phyloP scores from a whole-genome alignment of 2,888 invertebrate genomes.

The Thyatira batis region DNA sequence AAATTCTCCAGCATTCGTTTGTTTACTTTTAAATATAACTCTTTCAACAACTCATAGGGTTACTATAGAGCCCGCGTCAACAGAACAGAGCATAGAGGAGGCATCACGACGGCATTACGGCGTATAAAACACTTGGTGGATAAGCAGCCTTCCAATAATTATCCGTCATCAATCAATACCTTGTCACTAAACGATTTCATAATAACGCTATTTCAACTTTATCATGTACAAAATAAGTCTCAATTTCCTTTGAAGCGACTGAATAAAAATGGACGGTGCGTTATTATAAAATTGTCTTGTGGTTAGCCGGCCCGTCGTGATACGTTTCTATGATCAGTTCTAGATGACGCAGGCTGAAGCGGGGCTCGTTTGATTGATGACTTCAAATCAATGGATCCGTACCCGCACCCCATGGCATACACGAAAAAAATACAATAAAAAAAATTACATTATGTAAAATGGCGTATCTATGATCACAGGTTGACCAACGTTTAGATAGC shows the following conservation, averaged over 20 bases:
- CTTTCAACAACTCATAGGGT: background rate
- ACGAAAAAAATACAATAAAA: background rate
- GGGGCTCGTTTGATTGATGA: slow-evolving; percentile 77
- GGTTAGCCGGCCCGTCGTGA: slow-evolving; percentile 73
- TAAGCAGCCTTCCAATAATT: slow-evolving; percentile 68
- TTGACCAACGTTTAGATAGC: background rate
- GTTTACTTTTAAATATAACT: background rate
- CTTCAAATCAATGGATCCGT: slow-evolving; percentile 81
- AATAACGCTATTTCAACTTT: slow-evolving; percentile 37
- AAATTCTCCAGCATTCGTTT: slow-evolving; percentile 5
- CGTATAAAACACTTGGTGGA: slow-evolving; percentile 29
- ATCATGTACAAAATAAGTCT: background rate
- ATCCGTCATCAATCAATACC: slow-evolving; percentile 80
- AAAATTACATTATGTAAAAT: slow-evolving; percentile 11
- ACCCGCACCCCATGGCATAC: slow-evolving; percentile 16
- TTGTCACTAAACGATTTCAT: slow-evolving; percentile 34
- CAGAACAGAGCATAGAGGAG: slow-evolving; percentile 80
- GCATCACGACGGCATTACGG: slow-evolving; percentile 74
- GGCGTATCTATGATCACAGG: slow-evolving; percentile 1
- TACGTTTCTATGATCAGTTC: slow-evolving; percentile 75
- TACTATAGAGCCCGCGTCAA: slow-evolving; percentile 62
- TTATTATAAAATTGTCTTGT: slow-evolving; percentile 38
- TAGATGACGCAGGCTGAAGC: slow-evolving; percentile 71
- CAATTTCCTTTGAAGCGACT: slow-evolving; percentile 4
- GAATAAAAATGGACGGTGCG: slow-evolving; percentile 19